Evolutionary conservation across 92 coral and sea anemone species (phyloP).

Genomic region (Epizoanthus rinbou): DNA sequence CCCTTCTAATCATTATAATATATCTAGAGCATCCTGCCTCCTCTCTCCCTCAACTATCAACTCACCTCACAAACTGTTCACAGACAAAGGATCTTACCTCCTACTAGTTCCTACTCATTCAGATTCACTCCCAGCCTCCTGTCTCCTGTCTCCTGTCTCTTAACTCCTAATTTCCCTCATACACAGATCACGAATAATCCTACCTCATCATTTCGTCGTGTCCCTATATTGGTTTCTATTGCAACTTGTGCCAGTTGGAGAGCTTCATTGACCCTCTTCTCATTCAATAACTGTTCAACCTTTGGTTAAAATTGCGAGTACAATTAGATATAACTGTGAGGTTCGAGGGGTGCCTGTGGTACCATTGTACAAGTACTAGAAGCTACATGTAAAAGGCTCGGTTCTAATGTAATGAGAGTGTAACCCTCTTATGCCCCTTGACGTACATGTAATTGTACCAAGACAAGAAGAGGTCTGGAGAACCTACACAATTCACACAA

Average conservation of each 20-base stretch:
- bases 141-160: no score
- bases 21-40: no score
- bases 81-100: no score
- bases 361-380: background rate
- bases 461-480: background rate
- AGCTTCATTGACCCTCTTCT: slow-evolving; percentile 90
- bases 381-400: background rate
- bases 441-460: background rate
- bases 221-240: slow-evolving; percentile 82
- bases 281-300: slow-evolving; percentile 86
- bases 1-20: no score
- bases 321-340: background rate
- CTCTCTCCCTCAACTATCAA: no score
- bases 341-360: background rate
- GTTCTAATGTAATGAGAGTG: background rate
- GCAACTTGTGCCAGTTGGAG: slow-evolving; percentile 97
- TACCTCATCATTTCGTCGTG: slow-evolving; percentile 80
- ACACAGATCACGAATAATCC: background rate
- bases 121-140: no score
- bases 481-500: background rate
- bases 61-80: no score
- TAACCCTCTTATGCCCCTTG: background rate
- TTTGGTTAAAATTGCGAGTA: slow-evolving; percentile 27
- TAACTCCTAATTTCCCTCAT: no score
- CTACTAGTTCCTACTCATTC: no score